phyloP scores from a whole-genome alignment of 2,113 vertebrate species.

The Rafetus swinhoei region DNA sequence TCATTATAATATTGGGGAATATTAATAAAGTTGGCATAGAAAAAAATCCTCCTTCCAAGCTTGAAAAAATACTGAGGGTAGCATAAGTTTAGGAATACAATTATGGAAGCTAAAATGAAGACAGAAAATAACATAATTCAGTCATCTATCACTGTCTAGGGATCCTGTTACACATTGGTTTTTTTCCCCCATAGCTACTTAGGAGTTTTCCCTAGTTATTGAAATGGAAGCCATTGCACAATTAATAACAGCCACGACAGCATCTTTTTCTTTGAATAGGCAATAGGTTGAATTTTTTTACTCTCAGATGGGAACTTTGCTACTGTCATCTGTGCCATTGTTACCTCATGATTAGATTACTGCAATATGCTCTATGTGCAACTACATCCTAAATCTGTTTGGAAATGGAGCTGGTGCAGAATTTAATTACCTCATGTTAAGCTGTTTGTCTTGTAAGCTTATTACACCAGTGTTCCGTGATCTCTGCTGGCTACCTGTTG shows the following conservation, averaged over 20 bases:
- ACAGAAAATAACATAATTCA: slow-evolving; percentile 22
- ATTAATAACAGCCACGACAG: background rate
- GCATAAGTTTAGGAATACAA: slow-evolving; percentile 25
- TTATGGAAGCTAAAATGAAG: slow-evolving; percentile 21
- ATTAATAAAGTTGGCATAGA: slow-evolving; percentile 23
- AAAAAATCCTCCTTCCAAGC: background rate
- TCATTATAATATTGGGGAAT: slow-evolving; percentile 32
- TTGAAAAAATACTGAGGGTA: background rate
- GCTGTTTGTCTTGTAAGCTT: background rate
- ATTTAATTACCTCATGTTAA: background rate
- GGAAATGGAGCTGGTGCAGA: background rate
- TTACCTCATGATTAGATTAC: background rate
- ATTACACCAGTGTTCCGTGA: background rate
- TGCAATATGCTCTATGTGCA: background rate
- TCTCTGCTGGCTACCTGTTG: background rate
- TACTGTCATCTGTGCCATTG: fast-evolving
- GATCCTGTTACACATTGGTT: background rate
- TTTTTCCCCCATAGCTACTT: background rate
- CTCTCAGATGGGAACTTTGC: background rate
- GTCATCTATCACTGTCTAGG: background rate
- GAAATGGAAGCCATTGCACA: background rate
- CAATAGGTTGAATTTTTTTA: background rate
- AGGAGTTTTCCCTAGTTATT: background rate
- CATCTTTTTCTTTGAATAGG: background rate
- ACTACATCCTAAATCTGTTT: background rate